phyloP scores from a whole-genome alignment of 2,888 invertebrate genomes.

The Lapara coniferarum region DNA sequence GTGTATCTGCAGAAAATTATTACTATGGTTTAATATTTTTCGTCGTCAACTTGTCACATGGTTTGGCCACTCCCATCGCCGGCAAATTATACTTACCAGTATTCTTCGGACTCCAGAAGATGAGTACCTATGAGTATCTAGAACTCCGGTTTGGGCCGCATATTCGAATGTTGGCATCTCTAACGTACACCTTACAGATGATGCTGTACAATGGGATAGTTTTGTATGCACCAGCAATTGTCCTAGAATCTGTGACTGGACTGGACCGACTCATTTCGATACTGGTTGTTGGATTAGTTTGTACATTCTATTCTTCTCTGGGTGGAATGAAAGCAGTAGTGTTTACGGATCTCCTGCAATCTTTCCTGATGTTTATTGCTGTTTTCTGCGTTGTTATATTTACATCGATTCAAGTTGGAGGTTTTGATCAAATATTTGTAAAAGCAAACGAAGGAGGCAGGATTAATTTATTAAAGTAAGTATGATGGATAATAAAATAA shows the following conservation, averaged over 20 bases:
- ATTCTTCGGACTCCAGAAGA: conserved; percentile 91
- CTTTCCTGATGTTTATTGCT: conserved; percentile 92
- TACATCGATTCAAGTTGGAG: conserved; percentile 87
- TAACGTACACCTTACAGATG: conserved; percentile 95
- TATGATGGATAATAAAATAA: conserved; percentile 15
- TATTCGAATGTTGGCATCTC: conserved; percentile 90
- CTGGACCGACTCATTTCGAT: conserved; percentile 89
- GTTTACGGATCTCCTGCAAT: conserved; percentile 93
- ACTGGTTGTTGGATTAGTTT: conserved; percentile 88
- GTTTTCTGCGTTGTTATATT: conserved; percentile 90
- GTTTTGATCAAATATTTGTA: conserved; percentile 87
- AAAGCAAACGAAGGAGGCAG: conserved; percentile 88
- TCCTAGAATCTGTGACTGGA: conserved; percentile 93
- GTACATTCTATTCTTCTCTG: conserved; percentile 93
- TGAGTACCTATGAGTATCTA: conserved; percentile 96
- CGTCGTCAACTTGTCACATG: conserved; percentile 89
- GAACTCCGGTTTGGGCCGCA: conserved; percentile 92
- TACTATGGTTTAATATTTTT: conserved; percentile 92
- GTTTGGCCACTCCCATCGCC: conserved; percentile 90
- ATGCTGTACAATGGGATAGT: conserved; percentile 96
- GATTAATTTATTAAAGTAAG: conserved; percentile 87
- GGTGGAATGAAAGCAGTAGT: conserved; percentile 97
- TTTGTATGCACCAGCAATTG: conserved; percentile 96
- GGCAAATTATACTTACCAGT: conserved; percentile 92
- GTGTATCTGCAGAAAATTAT: conserved; percentile 94